phyloP scores from a whole-genome alignment of 2,797 vertebrate species.

The Malacoctenus gilli region DNA sequence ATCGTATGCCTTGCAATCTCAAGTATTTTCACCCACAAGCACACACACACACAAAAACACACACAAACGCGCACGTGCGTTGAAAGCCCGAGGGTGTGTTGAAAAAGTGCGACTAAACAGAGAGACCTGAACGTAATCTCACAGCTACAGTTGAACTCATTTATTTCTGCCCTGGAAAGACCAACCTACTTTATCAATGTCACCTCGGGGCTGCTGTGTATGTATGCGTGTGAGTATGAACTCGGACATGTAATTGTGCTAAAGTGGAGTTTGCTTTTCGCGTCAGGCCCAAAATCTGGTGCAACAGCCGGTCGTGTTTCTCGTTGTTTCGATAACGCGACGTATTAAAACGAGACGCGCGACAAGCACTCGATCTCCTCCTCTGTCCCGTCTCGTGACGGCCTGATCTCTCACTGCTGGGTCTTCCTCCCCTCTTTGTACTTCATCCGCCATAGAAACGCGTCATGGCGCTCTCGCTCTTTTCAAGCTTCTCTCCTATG shows the following conservation, averaged over 20 bases:
- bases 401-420: slow-evolving; percentile 21
- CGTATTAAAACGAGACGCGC: not conserved
- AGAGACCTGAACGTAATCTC: slow-evolving; percentile 71
- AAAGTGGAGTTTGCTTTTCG: slow-evolving; percentile 21
- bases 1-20: slow-evolving; percentile 18
- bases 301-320: no score
- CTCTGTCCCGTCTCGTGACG: slow-evolving; percentile 25
- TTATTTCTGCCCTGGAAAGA: slow-evolving; percentile 72
- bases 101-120: slow-evolving; percentile 56
- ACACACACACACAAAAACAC: slow-evolving; percentile 7
- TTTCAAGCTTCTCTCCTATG: slow-evolving; percentile 36
- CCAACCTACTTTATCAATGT: slow-evolving; percentile 73
- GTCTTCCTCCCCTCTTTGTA: slow-evolving; percentile 23
- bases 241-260: slow-evolving; percentile 32
- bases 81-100: slow-evolving; percentile 46
- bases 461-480: slow-evolving; percentile 17
- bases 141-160: slow-evolving; percentile 77
- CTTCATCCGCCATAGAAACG: slow-evolving; percentile 32
- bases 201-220: slow-evolving; percentile 52
- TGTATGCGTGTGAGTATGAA: slow-evolving; percentile 21
- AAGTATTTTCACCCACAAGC: slow-evolving; percentile 26
- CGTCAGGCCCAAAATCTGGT: no score
- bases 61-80: slow-evolving; percentile 21
- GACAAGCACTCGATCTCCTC: slow-evolving; percentile 13
- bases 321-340: slow-evolving; percentile 10